phyloP scores from a whole-genome alignment of 2,797 vertebrate genomes.

The Sternotherus odoratus region DNA sequence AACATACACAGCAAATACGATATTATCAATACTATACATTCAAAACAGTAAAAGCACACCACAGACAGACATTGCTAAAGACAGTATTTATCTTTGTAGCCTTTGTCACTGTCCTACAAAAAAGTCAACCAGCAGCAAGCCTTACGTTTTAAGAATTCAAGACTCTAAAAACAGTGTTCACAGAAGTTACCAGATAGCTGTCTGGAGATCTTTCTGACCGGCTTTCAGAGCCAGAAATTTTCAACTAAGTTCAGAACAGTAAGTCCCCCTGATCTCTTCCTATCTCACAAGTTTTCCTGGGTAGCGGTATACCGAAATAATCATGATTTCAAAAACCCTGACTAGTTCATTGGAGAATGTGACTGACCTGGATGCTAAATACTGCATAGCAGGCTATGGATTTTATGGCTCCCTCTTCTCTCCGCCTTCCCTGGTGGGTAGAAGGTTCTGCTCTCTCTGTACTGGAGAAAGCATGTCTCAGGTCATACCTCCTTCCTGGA shows the following conservation, averaged over 20 bases:
- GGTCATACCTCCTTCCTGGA: conserved; percentile 20
- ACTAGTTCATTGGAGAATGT: background rate
- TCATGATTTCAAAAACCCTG: background rate
- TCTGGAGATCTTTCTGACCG: background rate
- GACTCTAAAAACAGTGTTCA: background rate
- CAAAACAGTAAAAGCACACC: background rate
- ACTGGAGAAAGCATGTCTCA: conserved; percentile 30
- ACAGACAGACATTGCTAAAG: background rate
- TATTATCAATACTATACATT: background rate
- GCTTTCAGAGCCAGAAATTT: background rate
- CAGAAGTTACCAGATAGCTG: background rate
- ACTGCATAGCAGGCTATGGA: background rate
- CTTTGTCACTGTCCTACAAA: background rate
- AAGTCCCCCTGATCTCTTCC: background rate
- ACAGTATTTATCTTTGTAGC: background rate
- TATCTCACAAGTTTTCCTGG: background rate
- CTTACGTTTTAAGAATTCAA: background rate
- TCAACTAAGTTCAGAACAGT: background rate
- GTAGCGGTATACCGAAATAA: background rate
- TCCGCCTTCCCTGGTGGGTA: background rate
- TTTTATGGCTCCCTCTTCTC: background rate
- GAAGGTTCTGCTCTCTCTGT: background rate
- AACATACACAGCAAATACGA: background rate
- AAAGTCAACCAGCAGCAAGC: background rate
- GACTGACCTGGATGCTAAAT: background rate